Evolutionary conservation across 2,797 vertebrate genomes (phyloP), one percentile per base, ranked within the genome.

Genomic region (Loriculus beryllinus): DNA sequence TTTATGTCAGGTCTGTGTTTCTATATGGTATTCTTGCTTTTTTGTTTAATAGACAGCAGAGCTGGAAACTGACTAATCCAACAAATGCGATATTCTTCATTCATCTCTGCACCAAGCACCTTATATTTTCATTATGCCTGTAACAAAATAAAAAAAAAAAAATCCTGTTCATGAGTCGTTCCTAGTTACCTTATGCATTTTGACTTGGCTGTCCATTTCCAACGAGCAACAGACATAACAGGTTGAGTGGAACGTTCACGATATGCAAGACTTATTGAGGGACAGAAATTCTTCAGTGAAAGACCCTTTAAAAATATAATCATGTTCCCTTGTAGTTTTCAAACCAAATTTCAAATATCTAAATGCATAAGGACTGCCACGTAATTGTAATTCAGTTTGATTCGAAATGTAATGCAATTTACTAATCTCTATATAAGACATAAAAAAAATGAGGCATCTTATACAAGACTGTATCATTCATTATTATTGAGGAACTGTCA

Each of bases 401-500:
- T 88, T 83, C 85, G 86, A 79, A 90, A 94, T 72, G 86, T 84
- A 96, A 94, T 93, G 78, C 60, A 90, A 96, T 97, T 96, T 92
- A 95, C 82, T 96, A 93, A 95, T 94, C 79, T 86, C 90, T 91
- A 51, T 82, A 93, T 91, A 92, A 90, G 95, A 94, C 87, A 95
- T 82, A 72, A 95, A 97, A 97, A 97, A 91, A 86, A 97, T 95
- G 90, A 96, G 90, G 51, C 56, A 77, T 48, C 93, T 91, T 86
- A 86, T 63, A 96, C 77, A 94, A 22, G 65, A 90, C 54, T 93
- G 13, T 76, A 94, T 88, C 62, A 95, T 82, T 97, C 93, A 97
- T 96, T 97, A 97, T 93, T 95, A 96, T 78, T 79, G 91, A 97
- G 79, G 45, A 97, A 93, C 86, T 97, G 96, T 94, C 97, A 96